These are phyloP conservation scores for Pseudomyrmex concolor DNA, from an alignment of 1,140 invertebrate species.

Conservation along the genomic window DNA sequence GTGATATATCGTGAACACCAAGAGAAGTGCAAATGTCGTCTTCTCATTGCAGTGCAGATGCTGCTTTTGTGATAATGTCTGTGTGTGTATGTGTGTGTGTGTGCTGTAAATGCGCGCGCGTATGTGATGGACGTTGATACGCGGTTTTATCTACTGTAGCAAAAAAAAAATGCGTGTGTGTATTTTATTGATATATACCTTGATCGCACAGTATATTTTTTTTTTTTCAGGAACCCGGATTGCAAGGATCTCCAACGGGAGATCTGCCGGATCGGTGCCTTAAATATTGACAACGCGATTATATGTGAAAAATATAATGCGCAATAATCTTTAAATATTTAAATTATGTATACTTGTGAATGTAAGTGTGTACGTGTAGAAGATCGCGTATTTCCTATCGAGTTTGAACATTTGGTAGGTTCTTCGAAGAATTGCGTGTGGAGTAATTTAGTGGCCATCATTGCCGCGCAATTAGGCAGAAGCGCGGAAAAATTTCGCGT, in stretches of 20 bases:
- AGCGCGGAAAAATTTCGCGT: slow-evolving; percentile 48
- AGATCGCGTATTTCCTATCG: slow-evolving; percentile 19
- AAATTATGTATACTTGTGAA: too few species aligned
- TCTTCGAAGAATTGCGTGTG: slow-evolving; percentile 34
- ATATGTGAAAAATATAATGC: slow-evolving; percentile 2
- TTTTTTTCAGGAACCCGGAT: slow-evolving; percentile 2
- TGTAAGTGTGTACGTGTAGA: not conserved
- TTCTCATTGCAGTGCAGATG: not conserved
- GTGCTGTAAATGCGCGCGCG: not conserved
- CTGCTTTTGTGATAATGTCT: slow-evolving; percentile 12
- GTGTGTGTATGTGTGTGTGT: slow-evolving; percentile 13
- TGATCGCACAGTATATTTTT: slow-evolving; percentile 9
- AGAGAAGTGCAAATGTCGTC: slow-evolving; percentile 56
- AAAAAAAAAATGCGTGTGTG: slow-evolving; percentile 4
- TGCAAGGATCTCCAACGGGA: slow-evolving; percentile 9
- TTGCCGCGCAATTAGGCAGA: slow-evolving; percentile 56
- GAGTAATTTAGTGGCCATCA: slow-evolving; percentile 57
- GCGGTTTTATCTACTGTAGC: slow-evolving; percentile 25
- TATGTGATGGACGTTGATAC: not conserved
- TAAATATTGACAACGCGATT: not conserved
- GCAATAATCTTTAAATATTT: slow-evolving; percentile 28
- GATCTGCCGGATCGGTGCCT: not conserved
- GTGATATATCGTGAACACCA: slow-evolving; percentile 68
- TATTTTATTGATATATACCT: slow-evolving; percentile 25
- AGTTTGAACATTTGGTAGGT: slow-evolving; percentile 5